Percentiles rank a stretch among this genome's conserved stretches.
These are phyloP conservation scores for Acronicta alni DNA, from an alignment of 2,888 invertebrate genomes.

Conservation along the genomic window DNA sequence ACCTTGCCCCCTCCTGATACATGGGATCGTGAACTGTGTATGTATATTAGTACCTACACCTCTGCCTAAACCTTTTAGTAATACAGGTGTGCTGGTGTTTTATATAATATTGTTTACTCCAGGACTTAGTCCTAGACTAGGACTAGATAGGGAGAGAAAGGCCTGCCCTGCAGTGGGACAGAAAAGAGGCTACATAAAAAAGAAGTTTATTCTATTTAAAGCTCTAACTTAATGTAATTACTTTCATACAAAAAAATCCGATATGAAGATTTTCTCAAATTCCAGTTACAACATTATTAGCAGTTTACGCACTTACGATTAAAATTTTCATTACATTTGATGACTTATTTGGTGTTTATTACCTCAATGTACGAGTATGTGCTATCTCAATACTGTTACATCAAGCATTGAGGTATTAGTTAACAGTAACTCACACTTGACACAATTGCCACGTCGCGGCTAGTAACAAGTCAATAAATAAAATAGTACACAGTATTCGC, in stretches of 20 bases:
- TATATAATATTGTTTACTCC: too few species aligned
- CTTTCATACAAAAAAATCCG: conserved; percentile 29
- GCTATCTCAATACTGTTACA: too few species aligned
- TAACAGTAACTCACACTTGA: conserved; percentile 48
- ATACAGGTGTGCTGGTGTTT: too few species aligned
- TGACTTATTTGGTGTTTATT: conserved; percentile 10
- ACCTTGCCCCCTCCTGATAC: too few species aligned
- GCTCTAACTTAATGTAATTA: conserved; percentile 15
- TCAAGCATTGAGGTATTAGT: conserved; percentile 30
- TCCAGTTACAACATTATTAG: not conserved
- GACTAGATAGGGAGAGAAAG: too few species aligned
- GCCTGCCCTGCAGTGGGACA: too few species aligned
- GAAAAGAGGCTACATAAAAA: too few species aligned
- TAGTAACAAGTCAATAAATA: conserved; percentile 60
- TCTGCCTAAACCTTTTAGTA: too few species aligned
- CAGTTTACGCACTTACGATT: not conserved
- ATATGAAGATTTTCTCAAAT: not conserved
- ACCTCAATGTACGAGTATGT: not conserved
- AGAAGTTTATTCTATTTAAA: too few species aligned
- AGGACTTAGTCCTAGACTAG: too few species aligned
- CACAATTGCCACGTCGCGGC: conserved; percentile 57
- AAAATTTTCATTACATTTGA: conserved; percentile 10
- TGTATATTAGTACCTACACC: too few species aligned
- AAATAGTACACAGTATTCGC: conserved; percentile 58
- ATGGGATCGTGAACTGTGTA: too few species aligned